Evolutionary conservation across 1,140 invertebrate species (phyloP).

Genomic region (Apis cerana): DNA sequence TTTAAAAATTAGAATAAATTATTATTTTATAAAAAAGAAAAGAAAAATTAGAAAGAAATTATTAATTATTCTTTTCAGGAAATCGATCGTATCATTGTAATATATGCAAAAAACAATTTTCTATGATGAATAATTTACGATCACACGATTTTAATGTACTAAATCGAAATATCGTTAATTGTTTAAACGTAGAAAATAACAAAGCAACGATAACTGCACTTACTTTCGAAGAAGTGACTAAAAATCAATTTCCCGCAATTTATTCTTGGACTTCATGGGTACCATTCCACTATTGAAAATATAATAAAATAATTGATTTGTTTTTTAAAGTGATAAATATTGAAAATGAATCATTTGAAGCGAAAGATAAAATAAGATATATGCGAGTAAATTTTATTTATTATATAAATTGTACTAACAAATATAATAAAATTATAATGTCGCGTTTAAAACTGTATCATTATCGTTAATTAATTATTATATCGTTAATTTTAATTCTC

Average conservation of each 20-base stretch:
- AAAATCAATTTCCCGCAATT: constrained; percentile 34
- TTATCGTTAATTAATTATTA: not conserved
- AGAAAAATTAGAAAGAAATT: constrained; percentile 4
- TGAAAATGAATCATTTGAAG: too few species aligned
- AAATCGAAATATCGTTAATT: constrained; percentile 6
- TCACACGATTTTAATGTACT: constrained; percentile 82
- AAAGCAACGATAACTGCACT: not conserved
- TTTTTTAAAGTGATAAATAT: not conserved
- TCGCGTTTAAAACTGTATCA: too few species aligned
- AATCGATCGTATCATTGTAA: constrained; percentile 88
- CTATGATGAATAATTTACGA: constrained; percentile 87
- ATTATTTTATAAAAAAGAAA: not conserved
- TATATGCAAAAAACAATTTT: constrained; percentile 88
- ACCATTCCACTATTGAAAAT: constrained; percentile 47
- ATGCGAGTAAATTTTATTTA: too few species aligned
- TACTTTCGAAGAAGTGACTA: constrained; percentile 22
- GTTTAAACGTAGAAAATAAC: not conserved
- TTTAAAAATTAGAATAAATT: too few species aligned
- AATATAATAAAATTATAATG: too few species aligned
- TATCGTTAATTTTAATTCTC: not conserved
- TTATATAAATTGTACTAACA: too few species aligned
- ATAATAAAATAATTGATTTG: not conserved
- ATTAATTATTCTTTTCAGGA: constrained; percentile 81
- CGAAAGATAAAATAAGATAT: not conserved
- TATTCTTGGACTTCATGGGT: constrained; percentile 51